Evolutionary conservation across 2,888 invertebrate genomes (phyloP).

Genomic region (Eremobia ochroleuca): DNA sequence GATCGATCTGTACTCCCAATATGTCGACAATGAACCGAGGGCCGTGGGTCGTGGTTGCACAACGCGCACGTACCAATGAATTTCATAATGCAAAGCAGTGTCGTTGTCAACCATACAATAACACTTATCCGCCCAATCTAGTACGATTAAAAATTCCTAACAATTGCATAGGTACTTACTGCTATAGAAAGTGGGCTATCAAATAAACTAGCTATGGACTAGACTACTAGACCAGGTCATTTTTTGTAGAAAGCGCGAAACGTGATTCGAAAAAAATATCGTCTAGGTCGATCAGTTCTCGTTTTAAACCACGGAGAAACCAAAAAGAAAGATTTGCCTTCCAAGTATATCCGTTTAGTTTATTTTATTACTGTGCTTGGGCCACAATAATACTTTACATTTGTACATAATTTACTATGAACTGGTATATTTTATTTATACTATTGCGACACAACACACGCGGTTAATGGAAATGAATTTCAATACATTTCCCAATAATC

Average conservation of each 20-base stretch:
- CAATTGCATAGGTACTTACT: constrained; percentile 53
- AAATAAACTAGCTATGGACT: constrained; percentile 70
- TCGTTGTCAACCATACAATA: constrained; percentile 64
- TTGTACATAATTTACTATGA: constrained; percentile 53
- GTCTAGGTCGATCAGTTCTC: constrained; percentile 65
- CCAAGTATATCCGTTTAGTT: constrained; percentile 2
- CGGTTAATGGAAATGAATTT: constrained; percentile 78
- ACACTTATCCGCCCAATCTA: constrained; percentile 63
- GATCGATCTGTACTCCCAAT: constrained; percentile 80
- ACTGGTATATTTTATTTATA: constrained; percentile 62
- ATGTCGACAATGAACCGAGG: constrained; percentile 85
- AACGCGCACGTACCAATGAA: constrained; percentile 71
- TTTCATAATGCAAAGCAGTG: constrained; percentile 75
- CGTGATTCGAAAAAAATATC: constrained; percentile 74
- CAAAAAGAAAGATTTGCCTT: constrained; percentile 58
- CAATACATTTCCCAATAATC: constrained; percentile 81
- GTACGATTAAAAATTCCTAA: constrained; percentile 53
- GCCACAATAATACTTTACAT: constrained; percentile 43
- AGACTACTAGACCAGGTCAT: constrained; percentile 78
- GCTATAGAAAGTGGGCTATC: constrained; percentile 75
- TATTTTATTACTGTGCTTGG: constrained; percentile 27
- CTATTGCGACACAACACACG: constrained; percentile 61
- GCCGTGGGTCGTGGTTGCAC: constrained; percentile 84
- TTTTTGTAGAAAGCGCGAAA: constrained; percentile 80
- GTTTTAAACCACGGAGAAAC: constrained; percentile 35